Percentiles rank a stretch among this genome's conserved stretches.
Conservation (phyloP, 2,888 invertebrate genomes). For the Tortricodes alternella region DNA sequence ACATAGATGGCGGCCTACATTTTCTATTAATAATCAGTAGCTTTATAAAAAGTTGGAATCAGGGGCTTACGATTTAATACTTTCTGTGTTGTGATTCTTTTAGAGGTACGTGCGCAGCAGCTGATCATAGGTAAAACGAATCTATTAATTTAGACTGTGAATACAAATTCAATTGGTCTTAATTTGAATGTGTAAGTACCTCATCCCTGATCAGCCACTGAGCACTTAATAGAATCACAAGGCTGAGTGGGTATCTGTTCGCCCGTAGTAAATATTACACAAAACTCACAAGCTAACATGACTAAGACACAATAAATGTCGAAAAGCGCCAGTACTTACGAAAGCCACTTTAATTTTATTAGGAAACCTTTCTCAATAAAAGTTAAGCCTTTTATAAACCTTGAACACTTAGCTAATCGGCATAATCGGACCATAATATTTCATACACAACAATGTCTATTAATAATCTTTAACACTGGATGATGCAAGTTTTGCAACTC, state of each 20-base stretch:
- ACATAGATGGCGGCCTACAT: constrained; percentile 15
- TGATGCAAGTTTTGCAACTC: constrained; percentile 20
- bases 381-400: constrained; percentile 48
- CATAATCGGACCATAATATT: constrained; percentile 31
- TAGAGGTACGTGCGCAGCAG: too few relatives aligned
- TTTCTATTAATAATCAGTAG: constrained; percentile 9
- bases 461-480: constrained; percentile 22
- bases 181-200: too few relatives aligned
- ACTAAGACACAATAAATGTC: constrained; percentile 35
- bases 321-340: constrained; percentile 42
- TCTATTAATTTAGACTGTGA: too few relatives aligned
- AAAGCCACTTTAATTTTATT: constrained; percentile 43
- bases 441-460: constrained; percentile 36
- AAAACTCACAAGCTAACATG: constrained; percentile 6
- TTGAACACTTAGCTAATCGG: constrained; percentile 42
- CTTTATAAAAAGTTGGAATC: constrained; percentile 15
- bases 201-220: too few relatives aligned
- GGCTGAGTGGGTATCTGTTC: too few relatives aligned
- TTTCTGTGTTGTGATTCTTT: too few relatives aligned
- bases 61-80: not conserved
- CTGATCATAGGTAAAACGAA: too few relatives aligned
- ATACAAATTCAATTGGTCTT: too few relatives aligned
- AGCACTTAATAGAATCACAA: too few relatives aligned
- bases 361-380: constrained; percentile 49
- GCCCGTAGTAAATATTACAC: too few relatives aligned